phyloP scores from a whole-genome alignment of 2,888 invertebrate species.

The Tachina lurida region DNA sequence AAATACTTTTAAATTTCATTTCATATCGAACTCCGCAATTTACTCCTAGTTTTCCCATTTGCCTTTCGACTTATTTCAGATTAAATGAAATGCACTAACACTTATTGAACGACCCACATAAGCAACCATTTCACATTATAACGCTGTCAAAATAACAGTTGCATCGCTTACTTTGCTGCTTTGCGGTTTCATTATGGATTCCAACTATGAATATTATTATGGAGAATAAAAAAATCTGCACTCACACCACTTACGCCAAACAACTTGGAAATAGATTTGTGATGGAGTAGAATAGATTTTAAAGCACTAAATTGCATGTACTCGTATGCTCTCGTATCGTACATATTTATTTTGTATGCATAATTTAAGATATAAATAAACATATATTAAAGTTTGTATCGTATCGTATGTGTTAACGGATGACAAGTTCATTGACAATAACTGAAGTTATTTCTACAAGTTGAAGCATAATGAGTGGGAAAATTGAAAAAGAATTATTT shows the following conservation, averaged over 20 bases:
- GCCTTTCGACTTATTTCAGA: background rate
- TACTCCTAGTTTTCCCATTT: too few relatives aligned
- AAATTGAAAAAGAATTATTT: constrained; percentile 67
- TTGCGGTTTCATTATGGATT: constrained; percentile 43
- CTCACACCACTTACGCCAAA: background rate
- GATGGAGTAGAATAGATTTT: constrained; percentile 29
- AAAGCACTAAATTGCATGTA: constrained; percentile 44
- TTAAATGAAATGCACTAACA: background rate
- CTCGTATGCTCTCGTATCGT: background rate
- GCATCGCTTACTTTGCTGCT: constrained; percentile 11
- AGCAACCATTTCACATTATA: background rate
- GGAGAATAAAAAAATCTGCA: background rate
- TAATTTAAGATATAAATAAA: constrained; percentile 19
- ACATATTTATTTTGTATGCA: background rate
- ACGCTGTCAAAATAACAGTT: constrained; percentile 57
- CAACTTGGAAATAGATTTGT: constrained; percentile 16
- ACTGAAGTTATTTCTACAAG: constrained; percentile 54
- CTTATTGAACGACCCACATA: constrained; percentile 20
- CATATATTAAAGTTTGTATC: background rate
- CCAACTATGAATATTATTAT: constrained; percentile 6
- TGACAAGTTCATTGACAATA: constrained; percentile 71
- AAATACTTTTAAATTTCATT: too few relatives aligned
- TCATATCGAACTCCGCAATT: too few relatives aligned
- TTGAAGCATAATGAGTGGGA: constrained; percentile 66
- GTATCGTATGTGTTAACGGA: constrained; percentile 29